Evolutionary conservation across 2,888 invertebrate species (phyloP).

Genomic region (Microplitis manilae): DNA sequence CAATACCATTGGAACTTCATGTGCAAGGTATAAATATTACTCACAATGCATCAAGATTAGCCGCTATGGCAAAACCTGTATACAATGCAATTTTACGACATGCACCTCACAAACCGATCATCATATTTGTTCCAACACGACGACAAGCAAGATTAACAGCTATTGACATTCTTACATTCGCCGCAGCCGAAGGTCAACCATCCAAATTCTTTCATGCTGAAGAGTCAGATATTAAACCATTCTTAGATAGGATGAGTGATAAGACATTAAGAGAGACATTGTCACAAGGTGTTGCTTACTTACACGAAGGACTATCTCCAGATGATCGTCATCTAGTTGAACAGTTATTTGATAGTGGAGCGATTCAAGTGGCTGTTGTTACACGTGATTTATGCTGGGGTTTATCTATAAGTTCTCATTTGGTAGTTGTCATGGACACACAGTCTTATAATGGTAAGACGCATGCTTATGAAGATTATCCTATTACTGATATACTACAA

Average conservation of each 20-base stretch:
- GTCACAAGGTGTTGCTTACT: slow-evolving; percentile 95
- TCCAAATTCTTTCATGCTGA: slow-evolving; percentile 92
- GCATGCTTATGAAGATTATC: slow-evolving; percentile 97
- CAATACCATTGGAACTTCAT: slow-evolving; percentile 94
- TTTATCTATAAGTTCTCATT: slow-evolving; percentile 89
- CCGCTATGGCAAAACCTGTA: slow-evolving; percentile 98
- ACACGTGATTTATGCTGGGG: slow-evolving; percentile 95
- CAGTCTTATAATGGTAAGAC: slow-evolving; percentile 80
- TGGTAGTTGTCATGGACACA: slow-evolving; percentile 98
- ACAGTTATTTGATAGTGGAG: slow-evolving; percentile 93
- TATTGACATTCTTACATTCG: slow-evolving; percentile 94
- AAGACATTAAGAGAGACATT: slow-evolving; percentile 94
- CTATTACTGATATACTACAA: slow-evolving; percentile 96
- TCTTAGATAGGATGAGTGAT: slow-evolving; percentile 89
- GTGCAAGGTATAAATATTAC: slow-evolving; percentile 97
- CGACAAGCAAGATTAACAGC: slow-evolving; percentile 95
- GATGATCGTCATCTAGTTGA: slow-evolving; percentile 93
- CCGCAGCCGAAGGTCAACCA: slow-evolving; percentile 90
- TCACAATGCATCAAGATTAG: slow-evolving; percentile 95
- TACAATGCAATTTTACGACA: slow-evolving; percentile 92
- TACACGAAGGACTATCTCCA: slow-evolving; percentile 93
- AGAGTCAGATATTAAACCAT: slow-evolving; percentile 89
- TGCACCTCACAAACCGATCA: slow-evolving; percentile 87
- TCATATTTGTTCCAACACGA: slow-evolving; percentile 92
- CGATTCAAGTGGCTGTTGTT: slow-evolving; percentile 93